phyloP scores from a whole-genome alignment of 2,797 vertebrate genomes.

The Craterocephalus amniculus region DNA sequence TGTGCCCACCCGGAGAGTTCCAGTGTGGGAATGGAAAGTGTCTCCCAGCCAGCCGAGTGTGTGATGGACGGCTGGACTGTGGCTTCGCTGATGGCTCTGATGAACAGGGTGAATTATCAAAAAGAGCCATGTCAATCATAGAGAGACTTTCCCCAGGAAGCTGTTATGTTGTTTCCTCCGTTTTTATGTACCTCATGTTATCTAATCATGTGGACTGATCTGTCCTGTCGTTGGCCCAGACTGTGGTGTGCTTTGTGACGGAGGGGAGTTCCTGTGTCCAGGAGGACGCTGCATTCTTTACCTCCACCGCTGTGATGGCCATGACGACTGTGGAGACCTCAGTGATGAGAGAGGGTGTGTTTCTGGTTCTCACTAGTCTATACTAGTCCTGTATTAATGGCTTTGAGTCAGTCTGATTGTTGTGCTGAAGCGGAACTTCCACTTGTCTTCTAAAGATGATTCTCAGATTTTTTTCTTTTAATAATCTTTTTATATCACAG shows the following conservation, averaged over 20 bases:
- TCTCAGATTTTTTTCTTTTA: too few species aligned
- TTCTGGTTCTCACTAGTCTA: background rate
- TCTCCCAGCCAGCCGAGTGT: slow-evolving; percentile 66
- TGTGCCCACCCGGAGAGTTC: slow-evolving; percentile 81
- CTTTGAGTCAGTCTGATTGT: too few species aligned
- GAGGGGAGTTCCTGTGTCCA: slow-evolving; percentile 84
- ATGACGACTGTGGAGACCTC: slow-evolving; percentile 89
- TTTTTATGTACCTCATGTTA: background rate
- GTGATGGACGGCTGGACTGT: slow-evolving; percentile 83
- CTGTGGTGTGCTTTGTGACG: slow-evolving; percentile 83
- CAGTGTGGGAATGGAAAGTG: slow-evolving; percentile 84
- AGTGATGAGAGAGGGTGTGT: slow-evolving; percentile 88
- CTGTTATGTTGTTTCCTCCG: background rate
- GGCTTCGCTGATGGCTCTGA: slow-evolving; percentile 86
- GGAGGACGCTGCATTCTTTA: slow-evolving; percentile 86
- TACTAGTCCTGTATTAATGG: too few species aligned
- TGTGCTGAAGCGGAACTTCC: too few species aligned
- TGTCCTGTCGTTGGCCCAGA: slow-evolving; percentile 69
- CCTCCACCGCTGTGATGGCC: slow-evolving; percentile 87
- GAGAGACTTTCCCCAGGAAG: background rate
- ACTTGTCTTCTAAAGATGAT: too few species aligned
- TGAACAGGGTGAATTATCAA: slow-evolving; percentile 74
- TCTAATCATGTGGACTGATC: background rate
- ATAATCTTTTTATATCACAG: too few species aligned
- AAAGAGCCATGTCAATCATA: background rate